phyloP scores from a whole-genome alignment of 2,797 vertebrate genomes.

The Protosalanx chinensis region DNA sequence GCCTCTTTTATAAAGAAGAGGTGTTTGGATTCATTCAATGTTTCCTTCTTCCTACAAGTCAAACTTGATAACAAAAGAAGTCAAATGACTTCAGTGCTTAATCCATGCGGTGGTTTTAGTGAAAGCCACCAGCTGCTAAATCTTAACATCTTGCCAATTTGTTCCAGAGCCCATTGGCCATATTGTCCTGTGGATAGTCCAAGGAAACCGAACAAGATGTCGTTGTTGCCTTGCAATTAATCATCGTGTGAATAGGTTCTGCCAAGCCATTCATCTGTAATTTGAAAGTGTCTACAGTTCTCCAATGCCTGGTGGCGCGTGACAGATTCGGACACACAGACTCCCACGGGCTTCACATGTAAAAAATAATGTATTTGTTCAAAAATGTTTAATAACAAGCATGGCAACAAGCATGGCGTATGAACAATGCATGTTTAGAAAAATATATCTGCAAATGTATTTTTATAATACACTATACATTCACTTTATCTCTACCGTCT shows the following conservation, averaged over 20 bases:
- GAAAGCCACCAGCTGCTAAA: neutral
- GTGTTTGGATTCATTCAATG: conserved; percentile 21
- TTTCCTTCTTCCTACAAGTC: conserved; percentile 9
- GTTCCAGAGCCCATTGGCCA: neutral
- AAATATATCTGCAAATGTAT: conserved; percentile 76
- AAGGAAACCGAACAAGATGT: neutral
- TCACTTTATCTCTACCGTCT: conserved; percentile 51
- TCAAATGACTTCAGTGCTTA: conserved; percentile 8
- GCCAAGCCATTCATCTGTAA: too few species aligned
- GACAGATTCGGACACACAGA: conserved; percentile 28
- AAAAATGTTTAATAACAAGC: conserved; percentile 74
- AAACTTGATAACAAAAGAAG: conserved; percentile 23
- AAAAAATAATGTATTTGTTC: conserved; percentile 58
- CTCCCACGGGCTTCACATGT: conserved; percentile 32
- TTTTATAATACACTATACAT: conserved; percentile 68
- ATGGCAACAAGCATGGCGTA: conserved; percentile 52
- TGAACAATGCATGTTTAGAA: conserved; percentile 75
- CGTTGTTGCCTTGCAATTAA: neutral
- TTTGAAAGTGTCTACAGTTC: too few species aligned
- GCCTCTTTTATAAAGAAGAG: conserved; percentile 14
- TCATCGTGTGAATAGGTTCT: neutral
- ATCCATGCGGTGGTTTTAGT: neutral
- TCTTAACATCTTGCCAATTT: neutral
- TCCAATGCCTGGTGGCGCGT: too few species aligned
- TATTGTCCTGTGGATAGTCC: neutral